Evolutionary conservation across 2,113 vertebrate species (phyloP).

Genomic region (Dromaius novaehollandiae): DNA sequence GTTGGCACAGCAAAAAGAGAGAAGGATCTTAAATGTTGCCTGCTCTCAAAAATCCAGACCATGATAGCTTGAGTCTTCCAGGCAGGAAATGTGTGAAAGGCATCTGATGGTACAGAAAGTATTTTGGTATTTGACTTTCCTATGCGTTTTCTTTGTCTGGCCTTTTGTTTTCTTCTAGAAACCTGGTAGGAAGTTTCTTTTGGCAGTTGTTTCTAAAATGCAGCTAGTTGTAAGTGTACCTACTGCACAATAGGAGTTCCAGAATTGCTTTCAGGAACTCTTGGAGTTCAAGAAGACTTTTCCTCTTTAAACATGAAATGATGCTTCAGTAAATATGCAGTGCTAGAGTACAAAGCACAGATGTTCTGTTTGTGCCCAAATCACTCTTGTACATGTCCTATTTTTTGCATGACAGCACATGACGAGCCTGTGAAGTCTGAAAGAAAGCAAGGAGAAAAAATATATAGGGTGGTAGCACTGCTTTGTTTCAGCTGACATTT

Average conservation of each 20-base stretch:
- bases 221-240: neutral
- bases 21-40: neutral
- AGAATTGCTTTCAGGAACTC: neutral
- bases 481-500: neutral
- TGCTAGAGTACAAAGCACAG: slow-evolving; percentile 6
- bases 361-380: neutral
- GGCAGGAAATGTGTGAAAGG: fast-evolving
- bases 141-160: neutral
- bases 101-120: neutral
- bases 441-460: neutral
- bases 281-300: neutral
- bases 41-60: neutral
- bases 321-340: neutral
- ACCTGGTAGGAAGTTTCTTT: neutral
- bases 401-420: slow-evolving; percentile 14
- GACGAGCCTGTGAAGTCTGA: neutral
- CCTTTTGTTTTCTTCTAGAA: neutral
- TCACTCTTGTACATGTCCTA: neutral
- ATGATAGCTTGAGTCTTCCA: neutral
- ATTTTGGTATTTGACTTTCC: neutral
- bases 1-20: neutral
- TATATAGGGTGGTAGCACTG: neutral
- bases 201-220: neutral
- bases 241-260: neutral
- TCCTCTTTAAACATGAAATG: neutral